A percentile compares a stretch with the other conserved stretches of the same genome.
Conservation (phyloP, 2,113 vertebrate genomes). For the Hyaena hyaena region DNA sequence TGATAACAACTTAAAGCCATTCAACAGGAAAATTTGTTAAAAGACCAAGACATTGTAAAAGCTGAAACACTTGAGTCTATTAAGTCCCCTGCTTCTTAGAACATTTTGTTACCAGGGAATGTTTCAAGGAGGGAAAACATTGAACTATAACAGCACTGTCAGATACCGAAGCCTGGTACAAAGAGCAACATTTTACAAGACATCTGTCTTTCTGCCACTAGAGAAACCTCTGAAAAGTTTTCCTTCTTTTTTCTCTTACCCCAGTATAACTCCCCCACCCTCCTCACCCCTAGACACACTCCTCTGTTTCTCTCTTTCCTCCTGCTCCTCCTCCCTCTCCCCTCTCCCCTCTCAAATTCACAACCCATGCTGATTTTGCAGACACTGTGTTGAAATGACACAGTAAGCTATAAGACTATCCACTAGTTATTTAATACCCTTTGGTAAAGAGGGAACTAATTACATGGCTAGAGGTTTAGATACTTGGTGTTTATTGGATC, state of each 20-base stretch:
- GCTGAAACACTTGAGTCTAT: constrained; percentile 77
- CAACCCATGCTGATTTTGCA: not conserved
- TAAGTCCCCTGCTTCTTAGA: constrained; percentile 75
- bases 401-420: constrained; percentile 41
- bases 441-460: constrained; percentile 70
- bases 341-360: not conserved
- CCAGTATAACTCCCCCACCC: not conserved
- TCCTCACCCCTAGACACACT: not conserved
- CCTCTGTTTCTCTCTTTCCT: not conserved
- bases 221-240: constrained; percentile 37
- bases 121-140: constrained; percentile 72
- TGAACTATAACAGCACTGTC: constrained; percentile 53
- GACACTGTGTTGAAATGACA: constrained; percentile 5
- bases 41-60: constrained; percentile 78
- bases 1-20: constrained; percentile 81
- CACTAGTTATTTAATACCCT: constrained; percentile 58
- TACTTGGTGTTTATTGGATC: constrained; percentile 66
- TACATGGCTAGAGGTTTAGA: constrained; percentile 72
- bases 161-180: constrained; percentile 60
- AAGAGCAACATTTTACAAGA: constrained; percentile 69
- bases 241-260: not conserved
- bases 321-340: fast-evolving
- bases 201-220: constrained; percentile 51
- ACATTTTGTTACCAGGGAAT: constrained; percentile 77
- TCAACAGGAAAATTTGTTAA: constrained; percentile 77